A percentile compares a stretch with the other conserved stretches of the same genome.
Evolutionary conservation across 2,888 invertebrate genomes (phyloP).

Genomic region (Hedya salicella): DNA sequence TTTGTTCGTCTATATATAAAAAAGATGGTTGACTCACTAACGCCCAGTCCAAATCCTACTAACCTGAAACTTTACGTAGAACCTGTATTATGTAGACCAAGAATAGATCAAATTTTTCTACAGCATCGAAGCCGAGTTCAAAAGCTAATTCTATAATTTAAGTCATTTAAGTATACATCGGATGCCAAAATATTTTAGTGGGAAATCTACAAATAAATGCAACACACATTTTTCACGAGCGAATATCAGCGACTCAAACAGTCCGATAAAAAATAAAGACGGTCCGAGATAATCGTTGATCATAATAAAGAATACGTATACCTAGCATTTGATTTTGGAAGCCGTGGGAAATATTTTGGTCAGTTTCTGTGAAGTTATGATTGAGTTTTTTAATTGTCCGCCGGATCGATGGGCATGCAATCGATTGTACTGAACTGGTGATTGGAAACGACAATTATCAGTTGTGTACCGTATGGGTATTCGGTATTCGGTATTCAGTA

Average conservation of each 20-base stretch:
- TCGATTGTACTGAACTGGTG: constrained; percentile 53
- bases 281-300: constrained; percentile 33
- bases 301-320: constrained; percentile 45
- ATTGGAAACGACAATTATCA: constrained; percentile 62
- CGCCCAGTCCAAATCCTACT: too few species aligned
- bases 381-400: constrained; percentile 65
- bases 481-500: constrained; percentile 31
- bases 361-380: constrained; percentile 56
- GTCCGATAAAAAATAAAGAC: constrained; percentile 31
- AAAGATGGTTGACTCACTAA: too few species aligned
- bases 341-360: constrained; percentile 72
- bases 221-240: constrained; percentile 3
- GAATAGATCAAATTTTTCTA: too few species aligned
- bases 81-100: too few species aligned
- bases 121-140: too few species aligned
- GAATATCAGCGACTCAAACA: not conserved
- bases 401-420: constrained; percentile 61
- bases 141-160: too few species aligned
- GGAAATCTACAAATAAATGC: not conserved
- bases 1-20: too few species aligned
- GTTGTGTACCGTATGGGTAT: constrained; percentile 39
- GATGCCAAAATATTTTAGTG: not conserved
- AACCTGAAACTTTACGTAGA: too few species aligned
- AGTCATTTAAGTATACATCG: not conserved
- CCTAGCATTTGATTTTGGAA: constrained; percentile 50